Percentiles rank a stretch among this genome's conserved stretches.
Evolutionary conservation across 2,113 vertebrate species (phyloP).

Genomic region (Tetrax tetrax): DNA sequence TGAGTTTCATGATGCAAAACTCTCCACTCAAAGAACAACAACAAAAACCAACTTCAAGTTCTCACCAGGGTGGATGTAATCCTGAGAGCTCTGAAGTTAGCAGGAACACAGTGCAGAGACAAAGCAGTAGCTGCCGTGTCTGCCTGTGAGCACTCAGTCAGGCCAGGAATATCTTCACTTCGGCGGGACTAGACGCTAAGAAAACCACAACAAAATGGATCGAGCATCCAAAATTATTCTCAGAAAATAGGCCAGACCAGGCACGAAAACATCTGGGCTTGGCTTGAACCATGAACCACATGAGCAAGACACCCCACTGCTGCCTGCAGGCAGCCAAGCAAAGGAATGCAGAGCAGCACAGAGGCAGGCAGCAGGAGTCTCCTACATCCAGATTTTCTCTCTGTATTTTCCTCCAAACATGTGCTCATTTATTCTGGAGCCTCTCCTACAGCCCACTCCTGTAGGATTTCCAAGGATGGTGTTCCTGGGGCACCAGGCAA

Average conservation of each 20-base stretch:
- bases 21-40: not conserved
- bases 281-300: slow-evolving; percentile 42
- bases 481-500: not conserved
- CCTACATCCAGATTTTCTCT: not conserved
- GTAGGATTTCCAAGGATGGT: not conserved
- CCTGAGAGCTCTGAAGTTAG: not conserved
- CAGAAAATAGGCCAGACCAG: slow-evolving; percentile 52
- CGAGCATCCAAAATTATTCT: slow-evolving; percentile 4
- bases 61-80: not conserved
- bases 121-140: not conserved
- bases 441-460: not conserved
- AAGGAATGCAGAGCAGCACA: slow-evolving; percentile 22
- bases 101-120: not conserved
- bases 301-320: not conserved
- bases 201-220: slow-evolving; percentile 63
- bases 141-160: not conserved
- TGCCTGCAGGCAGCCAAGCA: not conserved
- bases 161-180: not conserved
- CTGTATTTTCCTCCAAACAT: not conserved
- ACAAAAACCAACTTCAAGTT: not conserved
- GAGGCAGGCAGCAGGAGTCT: not conserved
- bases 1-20: not conserved
- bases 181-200: slow-evolving; percentile 25
- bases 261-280: slow-evolving; percentile 61
- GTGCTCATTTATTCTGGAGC: not conserved